Conservation (phyloP, 2,797 vertebrate genomes). For the Dendrocincla fuliginosa region DNA sequence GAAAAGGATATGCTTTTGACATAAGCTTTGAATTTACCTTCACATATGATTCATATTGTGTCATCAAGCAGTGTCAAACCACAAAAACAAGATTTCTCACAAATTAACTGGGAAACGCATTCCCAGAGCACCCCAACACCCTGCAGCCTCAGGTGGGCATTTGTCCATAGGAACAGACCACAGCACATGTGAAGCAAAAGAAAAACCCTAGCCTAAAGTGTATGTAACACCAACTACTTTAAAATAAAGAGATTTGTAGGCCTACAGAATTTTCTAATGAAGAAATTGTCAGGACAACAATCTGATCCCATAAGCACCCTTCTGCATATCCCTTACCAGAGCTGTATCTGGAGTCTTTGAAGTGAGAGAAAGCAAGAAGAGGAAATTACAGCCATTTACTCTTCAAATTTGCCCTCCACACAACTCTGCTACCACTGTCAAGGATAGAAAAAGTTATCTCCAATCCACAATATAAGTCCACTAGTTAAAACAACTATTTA, state of each 20-base stretch:
- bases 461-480: background rate
- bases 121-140: background rate
- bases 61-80: background rate
- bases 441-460: background rate
- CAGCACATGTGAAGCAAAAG: background rate
- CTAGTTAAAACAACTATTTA: background rate
- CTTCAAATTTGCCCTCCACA: background rate
- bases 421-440: background rate
- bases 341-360: background rate
- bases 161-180: background rate
- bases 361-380: background rate
- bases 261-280: background rate
- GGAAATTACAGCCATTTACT: background rate
- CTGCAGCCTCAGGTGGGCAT: background rate
- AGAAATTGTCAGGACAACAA: background rate
- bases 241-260: background rate
- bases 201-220: background rate
- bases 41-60: background rate
- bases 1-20: background rate
- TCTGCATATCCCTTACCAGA: background rate
- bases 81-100: background rate
- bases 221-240: background rate
- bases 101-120: background rate
- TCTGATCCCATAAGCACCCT: background rate
- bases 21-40: background rate